Percentiles rank a stretch among this genome's conserved stretches.
Conservation (phyloP, 2,797 vertebrate species). For the Semotilus atromaculatus region DNA sequence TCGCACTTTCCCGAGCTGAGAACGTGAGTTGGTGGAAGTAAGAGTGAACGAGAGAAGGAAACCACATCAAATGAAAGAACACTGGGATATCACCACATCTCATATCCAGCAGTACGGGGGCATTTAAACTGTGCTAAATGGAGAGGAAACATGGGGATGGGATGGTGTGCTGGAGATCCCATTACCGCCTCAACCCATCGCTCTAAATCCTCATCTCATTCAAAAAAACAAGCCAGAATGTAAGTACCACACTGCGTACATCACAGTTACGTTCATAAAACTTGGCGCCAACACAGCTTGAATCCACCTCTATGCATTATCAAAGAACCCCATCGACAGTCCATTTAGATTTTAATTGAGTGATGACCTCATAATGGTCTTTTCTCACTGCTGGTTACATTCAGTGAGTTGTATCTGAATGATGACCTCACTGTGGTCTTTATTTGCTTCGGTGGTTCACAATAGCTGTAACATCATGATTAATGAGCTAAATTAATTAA, state of each 20-base stretch:
- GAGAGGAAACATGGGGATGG: conserved; percentile 43
- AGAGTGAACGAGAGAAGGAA: conserved; percentile 23
- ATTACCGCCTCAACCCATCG: conserved; percentile 35
- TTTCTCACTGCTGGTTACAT: conserved; percentile 22
- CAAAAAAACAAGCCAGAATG: conserved; percentile 33
- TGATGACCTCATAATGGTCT: conserved; percentile 27
- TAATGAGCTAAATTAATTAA: conserved; percentile 2
- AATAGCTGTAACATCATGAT: neutral
- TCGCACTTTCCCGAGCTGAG: conserved; percentile 28
- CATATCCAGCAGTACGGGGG: conserved; percentile 35
- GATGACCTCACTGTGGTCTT: conserved; percentile 15
- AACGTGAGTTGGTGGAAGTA: conserved; percentile 30
- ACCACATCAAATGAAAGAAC: conserved; percentile 51
- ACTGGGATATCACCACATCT: conserved; percentile 38
- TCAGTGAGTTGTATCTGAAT: conserved; percentile 9
- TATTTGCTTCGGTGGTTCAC: neutral
- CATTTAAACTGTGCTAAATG: conserved; percentile 49
- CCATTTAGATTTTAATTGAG: conserved; percentile 36
- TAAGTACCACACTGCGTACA: conserved; percentile 21
- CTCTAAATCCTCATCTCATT: conserved; percentile 22
- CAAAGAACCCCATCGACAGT: conserved; percentile 5
- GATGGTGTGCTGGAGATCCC: conserved; percentile 38
- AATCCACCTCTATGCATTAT: conserved; percentile 32
- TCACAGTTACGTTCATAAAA: conserved; percentile 25
- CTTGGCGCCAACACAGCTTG: conserved; percentile 37